Evolutionary conservation across 2,797 vertebrate species (phyloP).

Genomic region (Babyrousa celebensis): DNA sequence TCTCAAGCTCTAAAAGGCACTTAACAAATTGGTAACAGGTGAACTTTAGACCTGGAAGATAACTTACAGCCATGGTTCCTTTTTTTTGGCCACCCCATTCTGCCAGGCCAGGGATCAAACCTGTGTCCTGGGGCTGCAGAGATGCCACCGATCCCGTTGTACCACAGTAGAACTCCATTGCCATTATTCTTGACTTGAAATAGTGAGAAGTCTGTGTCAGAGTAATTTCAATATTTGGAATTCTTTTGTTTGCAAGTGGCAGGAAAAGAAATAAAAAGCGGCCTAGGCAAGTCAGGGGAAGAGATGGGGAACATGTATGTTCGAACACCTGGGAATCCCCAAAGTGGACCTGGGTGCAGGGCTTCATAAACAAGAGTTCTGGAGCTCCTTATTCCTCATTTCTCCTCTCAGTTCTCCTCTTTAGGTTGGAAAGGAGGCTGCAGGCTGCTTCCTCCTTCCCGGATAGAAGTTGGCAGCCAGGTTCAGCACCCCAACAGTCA

Average conservation of each 20-base stretch:
- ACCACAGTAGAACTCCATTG: too few relatives aligned
- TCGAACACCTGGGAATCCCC: constrained; percentile 11
- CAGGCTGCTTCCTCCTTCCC: background rate
- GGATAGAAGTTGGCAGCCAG: background rate
- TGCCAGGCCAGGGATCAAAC: too few relatives aligned
- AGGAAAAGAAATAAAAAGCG: background rate
- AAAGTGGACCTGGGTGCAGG: background rate
- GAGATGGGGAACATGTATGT: background rate
- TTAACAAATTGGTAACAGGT: background rate
- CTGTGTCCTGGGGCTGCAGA: too few relatives aligned
- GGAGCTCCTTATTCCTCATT: background rate
- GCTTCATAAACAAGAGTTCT: background rate
- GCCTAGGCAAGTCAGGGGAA: background rate
- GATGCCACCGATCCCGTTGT: too few relatives aligned
- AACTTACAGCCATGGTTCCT: background rate
- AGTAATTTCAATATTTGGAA: constrained; percentile 42
- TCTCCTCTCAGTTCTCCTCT: constrained; percentile 8
- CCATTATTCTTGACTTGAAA: background rate
- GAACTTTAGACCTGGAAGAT: constrained; percentile 34
- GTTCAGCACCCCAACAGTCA: background rate
- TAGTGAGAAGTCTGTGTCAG: constrained; percentile 3
- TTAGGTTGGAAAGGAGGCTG: background rate
- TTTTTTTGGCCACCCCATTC: too few relatives aligned
- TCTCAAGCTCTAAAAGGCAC: background rate
- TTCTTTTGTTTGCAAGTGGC: background rate